Evolutionary conservation across 2,113 vertebrate species (phyloP).

Genomic region (Sialia sialis): DNA sequence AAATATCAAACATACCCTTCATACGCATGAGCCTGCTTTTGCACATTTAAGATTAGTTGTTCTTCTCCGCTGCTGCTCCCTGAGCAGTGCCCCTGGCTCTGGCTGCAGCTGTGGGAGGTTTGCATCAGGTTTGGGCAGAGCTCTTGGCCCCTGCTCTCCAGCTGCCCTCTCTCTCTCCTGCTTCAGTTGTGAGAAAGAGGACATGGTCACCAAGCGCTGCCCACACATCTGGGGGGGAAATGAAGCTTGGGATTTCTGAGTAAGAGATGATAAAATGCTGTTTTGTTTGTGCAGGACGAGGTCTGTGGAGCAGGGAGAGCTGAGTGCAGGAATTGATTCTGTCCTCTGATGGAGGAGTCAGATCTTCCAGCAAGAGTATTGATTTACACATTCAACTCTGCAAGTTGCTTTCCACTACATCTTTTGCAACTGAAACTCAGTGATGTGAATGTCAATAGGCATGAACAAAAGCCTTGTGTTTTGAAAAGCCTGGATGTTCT

Average conservation of each 20-base stretch:
- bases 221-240: neutral
- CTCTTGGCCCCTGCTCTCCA: neutral
- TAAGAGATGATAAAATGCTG: neutral
- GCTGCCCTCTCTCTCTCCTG: neutral
- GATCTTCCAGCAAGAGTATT: neutral
- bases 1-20: neutral
- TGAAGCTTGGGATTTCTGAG: neutral
- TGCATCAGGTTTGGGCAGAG: neutral
- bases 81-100: fast-evolving
- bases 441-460: neutral
- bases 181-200: neutral
- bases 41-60: fast-evolving
- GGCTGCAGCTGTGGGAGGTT: fast-evolving
- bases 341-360: neutral
- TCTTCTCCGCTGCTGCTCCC: no score
- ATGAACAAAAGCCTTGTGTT: neutral
- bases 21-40: neutral
- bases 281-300: fast-evolving
- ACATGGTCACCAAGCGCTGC: neutral
- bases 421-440: neutral
- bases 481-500: neutral
- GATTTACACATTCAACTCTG: neutral
- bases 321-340: neutral
- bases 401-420: neutral
- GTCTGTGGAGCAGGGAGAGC: neutral